Conservation (phyloP, 1,140 invertebrate genomes). For the Formica exsecta region DNA sequence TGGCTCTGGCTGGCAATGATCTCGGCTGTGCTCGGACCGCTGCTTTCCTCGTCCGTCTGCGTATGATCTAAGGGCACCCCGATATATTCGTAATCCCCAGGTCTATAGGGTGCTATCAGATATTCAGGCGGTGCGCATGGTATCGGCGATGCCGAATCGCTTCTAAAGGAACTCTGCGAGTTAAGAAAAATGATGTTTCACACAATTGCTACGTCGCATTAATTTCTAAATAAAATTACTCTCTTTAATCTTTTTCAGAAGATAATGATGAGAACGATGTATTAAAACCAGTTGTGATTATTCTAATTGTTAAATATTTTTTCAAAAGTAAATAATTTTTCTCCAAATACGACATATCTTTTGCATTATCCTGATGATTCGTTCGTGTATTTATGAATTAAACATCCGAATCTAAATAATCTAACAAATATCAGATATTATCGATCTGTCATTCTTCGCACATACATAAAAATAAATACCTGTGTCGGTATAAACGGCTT, state of each 20-base stretch:
- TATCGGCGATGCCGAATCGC: constrained; percentile 85
- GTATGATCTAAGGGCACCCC: constrained; percentile 90
- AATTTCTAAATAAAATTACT: background rate
- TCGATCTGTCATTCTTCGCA: constrained; percentile 14
- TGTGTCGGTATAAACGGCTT: constrained; percentile 84
- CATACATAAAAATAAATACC: constrained; percentile 23
- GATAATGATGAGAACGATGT: background rate
- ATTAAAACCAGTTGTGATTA: background rate
- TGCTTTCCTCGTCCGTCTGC: constrained; percentile 90
- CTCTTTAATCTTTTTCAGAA: too few species aligned
- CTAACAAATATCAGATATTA: background rate
- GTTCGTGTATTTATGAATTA: background rate
- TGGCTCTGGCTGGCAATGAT: constrained; percentile 97
- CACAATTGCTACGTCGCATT: background rate
- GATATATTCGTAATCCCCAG: constrained; percentile 88
- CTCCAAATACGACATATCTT: background rate
- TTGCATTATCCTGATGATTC: background rate
- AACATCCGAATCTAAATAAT: background rate
- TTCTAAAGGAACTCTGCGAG: constrained; percentile 78
- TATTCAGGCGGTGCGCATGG: constrained; percentile 89
- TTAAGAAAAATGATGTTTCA: background rate
- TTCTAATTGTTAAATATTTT: background rate
- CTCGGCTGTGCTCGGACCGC: constrained; percentile 94
- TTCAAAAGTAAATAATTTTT: background rate
- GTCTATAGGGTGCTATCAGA: constrained; percentile 88